Evolutionary conservation across 1,140 invertebrate genomes (phyloP).

Genomic region (Chlorops oryzae): DNA sequence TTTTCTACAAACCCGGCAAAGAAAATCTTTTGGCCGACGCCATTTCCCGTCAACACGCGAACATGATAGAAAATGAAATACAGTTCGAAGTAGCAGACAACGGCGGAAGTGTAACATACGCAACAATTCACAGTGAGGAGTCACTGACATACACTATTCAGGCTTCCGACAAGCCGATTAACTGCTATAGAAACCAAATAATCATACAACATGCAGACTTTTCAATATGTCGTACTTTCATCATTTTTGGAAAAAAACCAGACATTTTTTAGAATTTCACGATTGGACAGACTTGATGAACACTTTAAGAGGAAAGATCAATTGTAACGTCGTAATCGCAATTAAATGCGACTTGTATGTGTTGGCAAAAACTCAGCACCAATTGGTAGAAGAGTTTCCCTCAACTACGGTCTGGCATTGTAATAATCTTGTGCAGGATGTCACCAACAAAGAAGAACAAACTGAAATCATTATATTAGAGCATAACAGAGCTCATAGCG

Average conservation of each 20-base stretch:
- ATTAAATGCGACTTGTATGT: constrained; percentile 9
- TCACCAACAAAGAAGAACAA: not conserved
- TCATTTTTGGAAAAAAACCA: constrained; percentile 11
- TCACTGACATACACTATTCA: constrained; percentile 7
- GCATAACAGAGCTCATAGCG: too few species aligned
- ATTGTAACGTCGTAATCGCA: constrained; percentile 8
- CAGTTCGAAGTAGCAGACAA: constrained; percentile 8
- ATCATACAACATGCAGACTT: not conserved
- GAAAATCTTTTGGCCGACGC: constrained; percentile 37
- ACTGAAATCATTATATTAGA: not conserved
- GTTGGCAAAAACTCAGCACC: constrained; percentile 5
- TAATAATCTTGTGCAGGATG: too few species aligned
- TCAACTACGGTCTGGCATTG: not conserved
- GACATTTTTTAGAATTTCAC: not conserved
- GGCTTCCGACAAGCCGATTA: constrained; percentile 9
- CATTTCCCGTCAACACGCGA: constrained; percentile 11
- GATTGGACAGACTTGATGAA: not conserved
- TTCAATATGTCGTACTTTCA: constrained; percentile 5
- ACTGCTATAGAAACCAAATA: constrained; percentile 13
- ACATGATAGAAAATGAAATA: constrained; percentile 9
- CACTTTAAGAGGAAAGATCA: not conserved
- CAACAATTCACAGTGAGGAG: constrained; percentile 5
- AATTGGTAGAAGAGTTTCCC: constrained; percentile 4
- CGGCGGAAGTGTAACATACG: not conserved
- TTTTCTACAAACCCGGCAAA: constrained; percentile 47